Percentiles rank a stretch among this genome's conserved stretches.
Evolutionary conservation across 2,888 invertebrate genomes (phyloP).

Genomic region (Panopea generosa): DNA sequence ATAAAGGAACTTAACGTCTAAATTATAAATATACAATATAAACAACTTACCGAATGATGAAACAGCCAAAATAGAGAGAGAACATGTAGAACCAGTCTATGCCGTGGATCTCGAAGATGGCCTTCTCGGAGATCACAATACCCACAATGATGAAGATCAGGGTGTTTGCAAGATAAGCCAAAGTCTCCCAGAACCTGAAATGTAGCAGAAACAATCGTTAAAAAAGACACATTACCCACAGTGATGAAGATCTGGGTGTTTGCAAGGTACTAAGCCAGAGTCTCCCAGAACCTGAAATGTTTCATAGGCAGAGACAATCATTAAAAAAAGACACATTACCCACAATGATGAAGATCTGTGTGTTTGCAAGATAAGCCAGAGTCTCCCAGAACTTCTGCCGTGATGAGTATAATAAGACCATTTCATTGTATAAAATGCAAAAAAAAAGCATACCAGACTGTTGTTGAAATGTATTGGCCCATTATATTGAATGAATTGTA

Average conservation of each 20-base stretch:
- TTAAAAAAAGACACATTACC: too few species aligned
- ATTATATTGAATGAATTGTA: too few species aligned
- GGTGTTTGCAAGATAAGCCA: constrained; percentile 87
- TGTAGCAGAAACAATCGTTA: too few species aligned
- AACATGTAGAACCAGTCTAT: constrained; percentile 87
- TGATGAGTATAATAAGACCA: too few species aligned
- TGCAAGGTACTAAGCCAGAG: constrained; percentile 85
- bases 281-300: constrained; percentile 86
- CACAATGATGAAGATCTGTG: constrained; percentile 88
- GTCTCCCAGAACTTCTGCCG: constrained; percentile 86
- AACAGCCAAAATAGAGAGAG: constrained; percentile 84
- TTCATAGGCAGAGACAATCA: too few species aligned
- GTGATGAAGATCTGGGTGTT: constrained; percentile 89
- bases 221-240: too few species aligned
- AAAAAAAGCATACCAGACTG: too few species aligned
- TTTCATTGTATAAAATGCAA: too few species aligned
- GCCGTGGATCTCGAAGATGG: constrained; percentile 86
- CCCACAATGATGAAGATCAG: constrained; percentile 89
- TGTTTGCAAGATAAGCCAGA: constrained; percentile 87
- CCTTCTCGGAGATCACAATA: constrained; percentile 87
- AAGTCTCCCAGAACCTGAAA: constrained; percentile 85
- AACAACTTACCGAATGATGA: constrained; percentile 84
- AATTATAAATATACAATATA: too few species aligned
- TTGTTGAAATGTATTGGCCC: too few species aligned
- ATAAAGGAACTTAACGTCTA: too few species aligned